Evolutionary conservation across 2,797 vertebrate genomes (phyloP), one percentile per base, ranked within the genome.

Genomic region (Mionectes olivaceus): DNA sequence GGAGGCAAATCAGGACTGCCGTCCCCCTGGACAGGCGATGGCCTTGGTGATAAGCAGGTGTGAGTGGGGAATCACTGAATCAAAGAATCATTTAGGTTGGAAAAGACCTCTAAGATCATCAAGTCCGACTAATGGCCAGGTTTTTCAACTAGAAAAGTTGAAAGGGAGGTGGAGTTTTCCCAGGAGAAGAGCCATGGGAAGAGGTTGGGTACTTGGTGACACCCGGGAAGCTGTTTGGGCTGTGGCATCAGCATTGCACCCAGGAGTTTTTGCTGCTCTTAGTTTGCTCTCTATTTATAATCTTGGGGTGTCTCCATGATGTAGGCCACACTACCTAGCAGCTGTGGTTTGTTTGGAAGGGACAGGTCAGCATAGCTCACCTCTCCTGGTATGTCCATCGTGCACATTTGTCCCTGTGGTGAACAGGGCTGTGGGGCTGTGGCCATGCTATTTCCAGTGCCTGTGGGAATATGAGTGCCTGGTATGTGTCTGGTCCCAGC

Each of bases 321-420:
- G 69, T 14, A 73, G 47, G 21, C 25, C 46, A 71, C 22, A 49
- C 16, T 80, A 60, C 21, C 25, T 43, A 68, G 75, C 43, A 90
- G 76, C 78, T 50, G 43, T n/a, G 59, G 50, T 46, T 64, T 25
- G 55, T 50, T 50, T 57, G 84, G 63, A 39, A 43, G 64, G 82
- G n/a, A 52, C 39, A 28, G 61, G 32, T 7, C 65, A n/a, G 49
- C 0, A 0, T 12, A 37, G 89, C 47, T 60, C 55, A 7, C 23
- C 22, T 37, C 53, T 89, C 21, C 49, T 39, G 41, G 6, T 14
- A 13, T 24, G 70, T 21, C 49, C 76, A 19, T 8, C 4, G 0
- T n/a, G 46, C n/a, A 5, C 41, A 0, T 28, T 33, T 44, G 46
- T 30, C 78, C 69, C 24, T 1, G 0, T 0, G 3, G 3, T 2